Base-by-base conservation (phyloP, 2,888 invertebrate genomes). In the Andrena flavipes region DNA sequence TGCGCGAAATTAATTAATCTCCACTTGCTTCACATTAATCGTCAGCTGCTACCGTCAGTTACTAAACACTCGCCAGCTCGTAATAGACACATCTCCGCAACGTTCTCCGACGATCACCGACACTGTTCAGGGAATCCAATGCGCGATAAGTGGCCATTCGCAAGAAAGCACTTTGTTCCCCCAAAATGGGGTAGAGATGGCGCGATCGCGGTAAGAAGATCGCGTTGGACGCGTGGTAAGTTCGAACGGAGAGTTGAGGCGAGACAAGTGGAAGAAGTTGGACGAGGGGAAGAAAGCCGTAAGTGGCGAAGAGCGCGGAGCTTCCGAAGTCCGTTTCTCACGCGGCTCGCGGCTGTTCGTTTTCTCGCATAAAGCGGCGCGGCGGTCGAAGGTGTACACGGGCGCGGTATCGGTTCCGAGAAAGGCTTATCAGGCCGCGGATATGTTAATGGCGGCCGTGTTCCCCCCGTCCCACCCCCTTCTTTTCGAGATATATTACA, bases 391-490 rank as follows among this genome's bases (percentile, higher is more conserved):
- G 84, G 87, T 83, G 86, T 86, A 86, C 81, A 87, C 88, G 82
- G 86, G 89, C 83, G 89, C 88, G 90, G 92, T 93, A 93, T 93
- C 93, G 92, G 92, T 94, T 94, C 93, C 89, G 88, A 93, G 93
- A 93, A 93, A 90, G 91, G 90, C 92, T 93, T 94, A 94, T 94
- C 93, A 91, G 92, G 68, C 87, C 90, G 92, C 91, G 93, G 92
- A 93, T 94, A 93, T 94, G 93, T 93, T 94, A 93, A 94, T 94
- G 92, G 93, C 90, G 92, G 89, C 91, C 92, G 91, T 93, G 93
- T 93, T 81, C 80, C 84, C 76, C 68, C 77, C 76, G 63, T 69
- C 79, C 69, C 71, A 60, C 70, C 82, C 71, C 76, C 88, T 82
- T 74, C 78, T 84, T 84, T 88, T 86, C 87, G 91, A 92, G 91